Base-by-base conservation (phyloP, 2,113 vertebrate genomes). In the Erythrocebus patas region DNA sequence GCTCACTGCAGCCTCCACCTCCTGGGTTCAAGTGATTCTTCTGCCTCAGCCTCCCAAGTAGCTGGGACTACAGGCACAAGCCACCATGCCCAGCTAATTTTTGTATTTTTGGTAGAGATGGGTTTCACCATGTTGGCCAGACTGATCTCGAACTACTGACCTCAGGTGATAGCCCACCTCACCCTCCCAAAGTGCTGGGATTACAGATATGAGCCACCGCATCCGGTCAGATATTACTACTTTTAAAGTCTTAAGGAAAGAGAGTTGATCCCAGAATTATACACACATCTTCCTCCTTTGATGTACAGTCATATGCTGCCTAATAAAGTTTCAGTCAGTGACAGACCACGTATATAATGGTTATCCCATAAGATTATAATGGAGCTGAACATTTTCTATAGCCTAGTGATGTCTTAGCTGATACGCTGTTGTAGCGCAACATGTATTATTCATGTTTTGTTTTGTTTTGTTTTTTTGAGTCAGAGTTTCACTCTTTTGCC, bases 191-290 rank as follows among this genome's bases (percentile, higher is more conserved):
- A 68, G 64, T 68, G 32, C 64, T 68, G 32, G 32, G 6, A 68
- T 68, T 68, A 68, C 64, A 68, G 14, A 6, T 8, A 27, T 68
- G 32, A 68, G 32, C 64, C 30, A 35, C 57, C 22, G 1, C 57
- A 9, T 10, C 57, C 3, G 23, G 57, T 25, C 57, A 55, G 52
- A 55, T 30, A 5, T 48, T 76, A 50, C 50, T 92, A 45, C 14
- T 88, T 82, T 66, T 68, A 59, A 92, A 93, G 66, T 59, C 40
- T 79, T 73, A n/a, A 64, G 27, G 52, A 55, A 55, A 55, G 10
- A 13, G 68, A 89, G 8, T 92, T 52, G 70, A 20, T 84, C 45
- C 43, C n/a, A 97, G 73, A 91, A 88, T 79, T 93, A 86, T 8
- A 57, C 2, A 64, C 2, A 32, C 8, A 52, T 50, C 35, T 66